phyloP scores from a whole-genome alignment of 2,888 invertebrate species.

The Plutella xylostella region DNA sequence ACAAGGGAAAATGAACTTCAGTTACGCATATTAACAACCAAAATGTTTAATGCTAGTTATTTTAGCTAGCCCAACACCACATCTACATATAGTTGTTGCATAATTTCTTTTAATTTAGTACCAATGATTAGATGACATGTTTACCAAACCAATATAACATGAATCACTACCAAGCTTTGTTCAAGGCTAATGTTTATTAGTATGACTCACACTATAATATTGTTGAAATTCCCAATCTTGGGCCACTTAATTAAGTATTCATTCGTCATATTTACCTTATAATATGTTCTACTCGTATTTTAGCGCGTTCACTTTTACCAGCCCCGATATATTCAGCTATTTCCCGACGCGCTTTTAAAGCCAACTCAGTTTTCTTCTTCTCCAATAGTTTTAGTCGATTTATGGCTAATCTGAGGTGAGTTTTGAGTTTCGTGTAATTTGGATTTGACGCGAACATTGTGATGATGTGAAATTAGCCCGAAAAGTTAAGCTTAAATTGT shows the following conservation, averaged over 20 bases:
- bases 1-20: too few relatives aligned
- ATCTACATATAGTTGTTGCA: too few relatives aligned
- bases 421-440: conserved; percentile 96
- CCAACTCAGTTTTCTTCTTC: conserved; percentile 97
- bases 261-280: conserved; percentile 72
- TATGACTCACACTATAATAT: too few relatives aligned
- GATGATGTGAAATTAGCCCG: too few relatives aligned
- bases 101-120: too few relatives aligned
- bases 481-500: background rate
- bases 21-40: too few relatives aligned
- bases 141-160: too few relatives aligned
- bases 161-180: too few relatives aligned
- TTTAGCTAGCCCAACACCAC: too few relatives aligned
- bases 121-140: too few relatives aligned
- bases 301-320: conserved; percentile 89
- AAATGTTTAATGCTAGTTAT: too few relatives aligned
- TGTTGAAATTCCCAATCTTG: background rate
- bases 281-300: conserved; percentile 98
- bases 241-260: background rate
- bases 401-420: conserved; percentile 91
- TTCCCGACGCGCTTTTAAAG: conserved; percentile 95
- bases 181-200: too few relatives aligned
- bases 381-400: conserved; percentile 95
- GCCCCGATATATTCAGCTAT: conserved; percentile 95
- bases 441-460: conserved; percentile 95